These are phyloP conservation scores for Lordiphosa stackelbergi DNA, from an alignment of 1,140 invertebrate genomes.

Conservation along the genomic window DNA sequence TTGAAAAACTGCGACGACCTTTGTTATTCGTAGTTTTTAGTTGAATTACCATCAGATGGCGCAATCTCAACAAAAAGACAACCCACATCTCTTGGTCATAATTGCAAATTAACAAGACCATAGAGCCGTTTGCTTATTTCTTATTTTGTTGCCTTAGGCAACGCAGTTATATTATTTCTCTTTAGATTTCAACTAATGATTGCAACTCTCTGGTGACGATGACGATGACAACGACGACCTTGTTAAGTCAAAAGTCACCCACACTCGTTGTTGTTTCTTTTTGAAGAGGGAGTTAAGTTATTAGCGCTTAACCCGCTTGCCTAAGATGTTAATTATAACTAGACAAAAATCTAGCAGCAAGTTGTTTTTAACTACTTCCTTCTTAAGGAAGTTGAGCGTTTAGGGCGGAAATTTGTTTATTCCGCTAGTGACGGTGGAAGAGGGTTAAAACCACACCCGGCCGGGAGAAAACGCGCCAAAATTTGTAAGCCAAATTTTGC, in stretches of 20 bases:
- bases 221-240: slow-evolving; percentile 34
- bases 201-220: slow-evolving; percentile 26
- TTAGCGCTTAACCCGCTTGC: slow-evolving; percentile 16
- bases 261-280: neutral
- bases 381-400: slow-evolving; percentile 1
- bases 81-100: slow-evolving; percentile 37
- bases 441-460: slow-evolving; percentile 19
- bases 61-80: slow-evolving; percentile 20
- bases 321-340: slow-evolving; percentile 13
- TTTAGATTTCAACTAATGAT: slow-evolving; percentile 47
- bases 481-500: slow-evolving; percentile 34
- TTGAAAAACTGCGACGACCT: slow-evolving; percentile 5
- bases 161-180: slow-evolving; percentile 3
- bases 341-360: neutral
- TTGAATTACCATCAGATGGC: slow-evolving; percentile 13
- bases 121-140: slow-evolving; percentile 19
- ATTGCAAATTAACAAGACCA: slow-evolving; percentile 52
- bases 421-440: neutral
- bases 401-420: slow-evolving; percentile 3
- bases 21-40: slow-evolving; percentile 19
- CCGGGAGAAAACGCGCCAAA: slow-evolving; percentile 37
- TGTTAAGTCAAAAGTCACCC: slow-evolving; percentile 7
- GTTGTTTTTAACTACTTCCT: slow-evolving; percentile 6
- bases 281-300: slow-evolving; percentile 6
- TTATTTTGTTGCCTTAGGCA: slow-evolving; percentile 9